Conservation (phyloP, 2,113 vertebrate species). For the Spilogale gracilis region DNA sequence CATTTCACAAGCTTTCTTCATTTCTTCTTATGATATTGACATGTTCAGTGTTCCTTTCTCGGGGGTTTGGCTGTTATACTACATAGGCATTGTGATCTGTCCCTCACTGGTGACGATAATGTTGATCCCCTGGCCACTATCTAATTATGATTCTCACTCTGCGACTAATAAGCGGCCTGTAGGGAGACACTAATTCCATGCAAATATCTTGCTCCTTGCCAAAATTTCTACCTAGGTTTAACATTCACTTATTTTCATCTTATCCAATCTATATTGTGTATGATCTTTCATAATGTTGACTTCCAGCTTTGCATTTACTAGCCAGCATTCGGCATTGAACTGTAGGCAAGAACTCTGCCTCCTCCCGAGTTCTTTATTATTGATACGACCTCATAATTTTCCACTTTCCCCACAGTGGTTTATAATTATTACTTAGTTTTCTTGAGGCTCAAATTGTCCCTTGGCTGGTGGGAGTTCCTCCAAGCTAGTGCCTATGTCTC, state of each 20-base stretch:
- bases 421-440: conserved; percentile 53
- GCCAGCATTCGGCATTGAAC: not conserved
- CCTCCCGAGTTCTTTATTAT: not conserved
- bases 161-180: not conserved
- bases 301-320: not conserved
- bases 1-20: not conserved
- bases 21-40: not conserved
- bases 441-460: not conserved
- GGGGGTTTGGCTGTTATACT: not conserved
- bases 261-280: not conserved
- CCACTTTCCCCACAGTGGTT: not conserved
- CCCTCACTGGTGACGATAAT: not conserved
- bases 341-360: not conserved
- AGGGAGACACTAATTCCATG: not conserved
- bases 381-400: not conserved
- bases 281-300: not conserved
- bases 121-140: not conserved
- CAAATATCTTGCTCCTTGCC: not conserved
- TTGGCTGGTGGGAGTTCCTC: not conserved
- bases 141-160: not conserved
- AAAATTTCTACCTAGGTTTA: conserved; percentile 35
- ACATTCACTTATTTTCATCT: not conserved
- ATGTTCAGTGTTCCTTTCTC: not conserved
- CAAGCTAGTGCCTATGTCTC: not conserved
- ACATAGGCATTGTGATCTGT: not conserved